These are phyloP conservation scores for Glaucidium brasilianum DNA, from an alignment of 2,113 vertebrate genomes.

Conservation along the genomic window DNA sequence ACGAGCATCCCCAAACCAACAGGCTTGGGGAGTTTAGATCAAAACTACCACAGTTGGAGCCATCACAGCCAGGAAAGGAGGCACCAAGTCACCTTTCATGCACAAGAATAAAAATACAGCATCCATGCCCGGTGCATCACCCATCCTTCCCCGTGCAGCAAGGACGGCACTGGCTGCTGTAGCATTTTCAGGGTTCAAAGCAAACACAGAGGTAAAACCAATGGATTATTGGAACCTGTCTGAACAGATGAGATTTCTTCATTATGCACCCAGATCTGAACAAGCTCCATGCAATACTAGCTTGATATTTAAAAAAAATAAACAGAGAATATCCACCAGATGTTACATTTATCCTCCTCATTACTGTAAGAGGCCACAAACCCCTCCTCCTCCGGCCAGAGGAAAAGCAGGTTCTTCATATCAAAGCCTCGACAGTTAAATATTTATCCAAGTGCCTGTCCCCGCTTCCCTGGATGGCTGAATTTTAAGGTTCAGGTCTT, in stretches of 20 bases:
- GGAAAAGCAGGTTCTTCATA: conserved; percentile 1
- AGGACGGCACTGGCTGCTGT: accelerated
- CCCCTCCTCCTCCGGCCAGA: not conserved
- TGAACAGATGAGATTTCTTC: not conserved
- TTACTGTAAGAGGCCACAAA: conserved; percentile 5
- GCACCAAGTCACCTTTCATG: not conserved
- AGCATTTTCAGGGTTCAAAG: not conserved
- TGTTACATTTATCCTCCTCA: not conserved
- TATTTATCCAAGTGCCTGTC: conserved; percentile 62
- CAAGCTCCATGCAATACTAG: not conserved
- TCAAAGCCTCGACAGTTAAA: conserved; percentile 58
- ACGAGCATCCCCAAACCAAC: too few species aligned
- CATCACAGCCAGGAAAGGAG: not conserved
- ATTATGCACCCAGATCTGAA: not conserved
- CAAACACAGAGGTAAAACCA: not conserved
- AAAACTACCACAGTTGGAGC: accelerated
- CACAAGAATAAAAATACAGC: accelerated
- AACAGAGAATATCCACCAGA: not conserved
- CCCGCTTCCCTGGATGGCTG: not conserved
- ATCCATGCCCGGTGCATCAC: accelerated
- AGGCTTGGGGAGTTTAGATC: not conserved
- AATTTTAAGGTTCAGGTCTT: conserved; percentile 15
- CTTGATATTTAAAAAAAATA: not conserved
- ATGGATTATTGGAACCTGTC: not conserved
- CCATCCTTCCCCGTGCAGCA: accelerated